phyloP scores from a whole-genome alignment of 92 coral and sea anemone genomes.

The Epizoanthus ramosus region DNA sequence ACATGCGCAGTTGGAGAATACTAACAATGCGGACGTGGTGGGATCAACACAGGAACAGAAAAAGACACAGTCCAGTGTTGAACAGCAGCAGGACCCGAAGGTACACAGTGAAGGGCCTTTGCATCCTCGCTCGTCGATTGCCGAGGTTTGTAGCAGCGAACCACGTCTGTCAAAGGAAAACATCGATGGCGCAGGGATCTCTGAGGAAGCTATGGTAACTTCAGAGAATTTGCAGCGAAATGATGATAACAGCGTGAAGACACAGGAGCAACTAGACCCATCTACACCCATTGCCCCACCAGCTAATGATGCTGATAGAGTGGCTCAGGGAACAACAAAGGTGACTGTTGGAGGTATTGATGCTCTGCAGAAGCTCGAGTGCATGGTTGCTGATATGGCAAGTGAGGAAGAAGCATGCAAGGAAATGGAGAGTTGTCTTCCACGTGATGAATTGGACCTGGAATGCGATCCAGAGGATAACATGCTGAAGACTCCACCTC shows the following conservation, averaged over 20 bases:
- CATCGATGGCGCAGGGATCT: not conserved
- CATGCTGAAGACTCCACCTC: constrained; percentile 62
- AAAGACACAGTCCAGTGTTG: not conserved
- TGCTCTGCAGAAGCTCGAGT: constrained; percentile 93
- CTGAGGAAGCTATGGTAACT: not conserved
- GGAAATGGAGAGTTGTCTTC: constrained; percentile 66
- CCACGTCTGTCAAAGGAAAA: not conserved
- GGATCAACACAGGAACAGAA: not conserved
- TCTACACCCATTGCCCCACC: constrained; percentile 25
- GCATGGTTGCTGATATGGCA: constrained; percentile 99
- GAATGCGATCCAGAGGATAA: constrained; percentile 61
- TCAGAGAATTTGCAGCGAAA: constrained; percentile 7
- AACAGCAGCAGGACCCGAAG: not conserved
- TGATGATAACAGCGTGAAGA: not conserved
- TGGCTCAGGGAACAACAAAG: constrained; percentile 46
- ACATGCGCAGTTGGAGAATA: not conserved
- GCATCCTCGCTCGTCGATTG: too few species aligned
- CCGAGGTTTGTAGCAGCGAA: not conserved
- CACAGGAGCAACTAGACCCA: not conserved
- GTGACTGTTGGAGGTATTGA: constrained; percentile 43
- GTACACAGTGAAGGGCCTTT: not conserved
- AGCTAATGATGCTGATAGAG: constrained; percentile 35
- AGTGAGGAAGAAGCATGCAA: constrained; percentile 87
- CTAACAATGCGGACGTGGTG: not conserved
- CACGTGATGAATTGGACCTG: constrained; percentile 64